These are phyloP conservation scores for Trachurus trachurus DNA, from an alignment of 2,797 vertebrate species.

Conservation along the genomic window DNA sequence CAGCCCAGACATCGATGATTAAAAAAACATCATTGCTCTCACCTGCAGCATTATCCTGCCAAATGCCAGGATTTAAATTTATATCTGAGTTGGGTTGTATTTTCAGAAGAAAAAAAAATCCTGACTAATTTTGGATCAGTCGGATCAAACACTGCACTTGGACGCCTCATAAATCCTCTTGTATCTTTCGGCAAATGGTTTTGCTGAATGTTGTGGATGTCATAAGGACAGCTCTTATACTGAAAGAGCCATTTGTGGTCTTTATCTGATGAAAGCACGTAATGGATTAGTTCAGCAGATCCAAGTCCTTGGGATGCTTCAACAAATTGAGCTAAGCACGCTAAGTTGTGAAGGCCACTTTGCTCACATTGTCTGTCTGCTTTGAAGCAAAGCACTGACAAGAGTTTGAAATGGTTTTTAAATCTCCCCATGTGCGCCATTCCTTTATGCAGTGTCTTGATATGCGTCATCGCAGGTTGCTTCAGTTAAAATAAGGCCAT, in stretches of 20 bases:
- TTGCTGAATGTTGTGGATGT: conserved; percentile 40
- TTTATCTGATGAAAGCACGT: conserved; percentile 59
- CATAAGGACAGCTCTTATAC: conserved; percentile 47
- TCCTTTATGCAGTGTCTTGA: not conserved
- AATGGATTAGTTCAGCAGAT: conserved; percentile 57
- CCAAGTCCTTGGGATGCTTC: conserved; percentile 44
- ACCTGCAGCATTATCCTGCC: not conserved
- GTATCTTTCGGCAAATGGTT: conserved; percentile 8
- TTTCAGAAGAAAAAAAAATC: not conserved
- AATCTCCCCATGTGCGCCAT: too few species aligned
- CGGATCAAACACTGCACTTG: conserved; percentile 5
- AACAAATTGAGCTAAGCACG: conserved; percentile 54
- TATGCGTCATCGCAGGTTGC: not conserved
- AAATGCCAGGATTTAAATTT: not conserved
- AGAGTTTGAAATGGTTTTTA: not conserved
- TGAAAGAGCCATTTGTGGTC: conserved; percentile 43
- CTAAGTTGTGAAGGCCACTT: conserved; percentile 57
- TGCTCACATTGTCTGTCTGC: conserved; percentile 53
- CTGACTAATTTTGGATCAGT: not conserved
- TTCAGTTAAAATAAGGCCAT: not conserved
- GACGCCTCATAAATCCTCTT: conserved; percentile 10
- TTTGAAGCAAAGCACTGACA: not conserved
- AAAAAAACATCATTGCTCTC: not conserved
- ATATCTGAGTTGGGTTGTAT: not conserved
- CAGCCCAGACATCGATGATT: not conserved